Conservation (phyloP, 2,888 invertebrate genomes). For the Catocala fraxini region DNA sequence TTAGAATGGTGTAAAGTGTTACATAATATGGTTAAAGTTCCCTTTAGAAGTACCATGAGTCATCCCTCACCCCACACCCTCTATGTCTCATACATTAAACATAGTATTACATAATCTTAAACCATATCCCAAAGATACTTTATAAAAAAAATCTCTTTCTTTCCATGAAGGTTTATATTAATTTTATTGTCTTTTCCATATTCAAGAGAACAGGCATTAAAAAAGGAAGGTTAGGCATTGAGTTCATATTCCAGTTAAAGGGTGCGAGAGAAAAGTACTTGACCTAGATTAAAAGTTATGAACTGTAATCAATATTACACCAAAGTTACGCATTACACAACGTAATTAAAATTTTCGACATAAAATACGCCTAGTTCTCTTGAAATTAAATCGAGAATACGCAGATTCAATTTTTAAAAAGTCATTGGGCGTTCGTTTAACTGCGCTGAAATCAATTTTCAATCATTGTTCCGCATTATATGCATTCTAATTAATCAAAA, state of each 20-base stretch:
- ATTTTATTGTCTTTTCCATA: too few species aligned
- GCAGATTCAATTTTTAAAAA: neutral
- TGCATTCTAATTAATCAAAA: neutral
- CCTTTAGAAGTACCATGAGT: neutral
- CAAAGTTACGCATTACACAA: conserved; percentile 7
- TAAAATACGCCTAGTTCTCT: neutral
- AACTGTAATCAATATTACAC: conserved; percentile 41
- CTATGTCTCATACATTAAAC: neutral
- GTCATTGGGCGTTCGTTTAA: neutral
- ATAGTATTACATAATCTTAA: neutral
- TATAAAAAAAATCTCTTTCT: neutral
- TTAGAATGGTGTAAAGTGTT: conserved; percentile 13
- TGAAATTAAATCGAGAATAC: neutral
- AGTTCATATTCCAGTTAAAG: conserved; percentile 18
- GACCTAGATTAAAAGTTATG: conserved; percentile 39
- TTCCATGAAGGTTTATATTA: neutral
- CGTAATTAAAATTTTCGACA: conserved; percentile 3
- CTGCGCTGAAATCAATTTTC: neutral
- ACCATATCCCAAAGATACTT: neutral
- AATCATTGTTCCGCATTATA: neutral
- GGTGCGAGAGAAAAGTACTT: conserved; percentile 32
- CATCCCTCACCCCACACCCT: too few species aligned
- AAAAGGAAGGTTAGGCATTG: neutral
- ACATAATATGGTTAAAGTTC: neutral
- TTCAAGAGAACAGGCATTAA: neutral